These are phyloP conservation scores for Dinothrombium tinctorium DNA, from an alignment of 1,140 invertebrate species.

Conservation along the genomic window DNA sequence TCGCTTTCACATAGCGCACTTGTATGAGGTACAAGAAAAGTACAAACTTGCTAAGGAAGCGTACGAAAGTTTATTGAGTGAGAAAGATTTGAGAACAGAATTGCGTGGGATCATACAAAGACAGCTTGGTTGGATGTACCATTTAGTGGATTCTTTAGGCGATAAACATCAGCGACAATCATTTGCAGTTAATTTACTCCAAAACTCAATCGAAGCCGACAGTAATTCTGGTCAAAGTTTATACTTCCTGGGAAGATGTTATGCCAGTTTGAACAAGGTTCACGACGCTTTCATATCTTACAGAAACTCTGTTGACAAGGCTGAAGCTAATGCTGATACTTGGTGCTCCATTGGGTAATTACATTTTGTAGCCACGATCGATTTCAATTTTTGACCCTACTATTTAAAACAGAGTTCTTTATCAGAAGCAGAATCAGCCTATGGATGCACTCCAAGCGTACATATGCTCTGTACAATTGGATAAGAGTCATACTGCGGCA, in stretches of 20 bases:
- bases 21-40: slow-evolving; percentile 57
- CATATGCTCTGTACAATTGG: slow-evolving; percentile 94
- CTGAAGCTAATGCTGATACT: slow-evolving; percentile 96
- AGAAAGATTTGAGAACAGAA: slow-evolving; percentile 45
- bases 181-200: slow-evolving; percentile 58
- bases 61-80: slow-evolving; percentile 65
- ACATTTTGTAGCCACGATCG: neutral
- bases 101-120: slow-evolving; percentile 73
- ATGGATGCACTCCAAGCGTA: slow-evolving; percentile 97
- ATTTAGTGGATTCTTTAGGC: slow-evolving; percentile 52
- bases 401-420: slow-evolving; percentile 49
- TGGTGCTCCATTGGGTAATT: slow-evolving; percentile 94
- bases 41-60: slow-evolving; percentile 57
- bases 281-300: slow-evolving; percentile 98
- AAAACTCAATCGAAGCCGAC: slow-evolving; percentile 73
- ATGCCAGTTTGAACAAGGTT: slow-evolving; percentile 72
- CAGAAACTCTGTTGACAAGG: slow-evolving; percentile 95
- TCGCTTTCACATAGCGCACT: slow-evolving; percentile 88
- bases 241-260: slow-evolving; percentile 74
- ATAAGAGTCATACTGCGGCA: slow-evolving; percentile 84
- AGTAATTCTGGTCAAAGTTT: slow-evolving; percentile 77
- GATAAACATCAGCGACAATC: slow-evolving; percentile 49
- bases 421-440: slow-evolving; percentile 97
- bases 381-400: neutral
- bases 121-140: slow-evolving; percentile 95